Percentiles rank a stretch among this genome's conserved stretches.
These are phyloP conservation scores for Drosophila watanabei DNA, from an alignment of 1,140 invertebrate genomes.

Conservation along the genomic window DNA sequence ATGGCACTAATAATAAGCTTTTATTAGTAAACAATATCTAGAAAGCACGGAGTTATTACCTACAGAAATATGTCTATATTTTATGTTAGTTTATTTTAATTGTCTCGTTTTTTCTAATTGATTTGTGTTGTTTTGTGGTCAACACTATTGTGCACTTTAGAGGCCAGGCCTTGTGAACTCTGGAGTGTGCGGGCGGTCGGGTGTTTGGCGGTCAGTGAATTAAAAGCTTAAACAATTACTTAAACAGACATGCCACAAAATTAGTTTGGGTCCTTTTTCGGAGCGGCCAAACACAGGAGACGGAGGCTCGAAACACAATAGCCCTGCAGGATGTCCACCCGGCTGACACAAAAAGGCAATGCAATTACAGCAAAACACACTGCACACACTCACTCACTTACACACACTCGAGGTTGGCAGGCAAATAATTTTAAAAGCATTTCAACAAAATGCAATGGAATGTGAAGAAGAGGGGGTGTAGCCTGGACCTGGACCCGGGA, in stretches of 20 bases:
- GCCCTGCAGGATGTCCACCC: conserved; percentile 36
- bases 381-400: conserved; percentile 22
- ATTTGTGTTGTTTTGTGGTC: conserved; percentile 2
- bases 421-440: conserved; percentile 78
- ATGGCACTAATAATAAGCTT: background rate
- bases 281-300: conserved; percentile 27
- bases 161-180: background rate
- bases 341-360: conserved; percentile 65
- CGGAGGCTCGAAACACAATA: conserved; percentile 24
- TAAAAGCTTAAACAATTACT: conserved; percentile 80
- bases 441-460: conserved; percentile 66
- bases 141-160: conserved; percentile 4
- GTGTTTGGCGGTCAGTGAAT: conserved; percentile 43
- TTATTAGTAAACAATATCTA: background rate
- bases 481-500: background rate
- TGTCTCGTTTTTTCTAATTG: background rate
- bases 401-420: conserved; percentile 41
- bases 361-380: conserved; percentile 68
- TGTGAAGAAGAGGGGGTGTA: conserved; percentile 15
- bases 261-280: conserved; percentile 64
- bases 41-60: background rate
- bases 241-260: conserved; percentile 77
- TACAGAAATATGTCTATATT: background rate
- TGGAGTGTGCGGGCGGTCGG: background rate
- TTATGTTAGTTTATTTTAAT: background rate